These are phyloP conservation scores for Gymnothorax reevesii DNA, from an alignment of 2,797 vertebrate species.

Conservation along the genomic window DNA sequence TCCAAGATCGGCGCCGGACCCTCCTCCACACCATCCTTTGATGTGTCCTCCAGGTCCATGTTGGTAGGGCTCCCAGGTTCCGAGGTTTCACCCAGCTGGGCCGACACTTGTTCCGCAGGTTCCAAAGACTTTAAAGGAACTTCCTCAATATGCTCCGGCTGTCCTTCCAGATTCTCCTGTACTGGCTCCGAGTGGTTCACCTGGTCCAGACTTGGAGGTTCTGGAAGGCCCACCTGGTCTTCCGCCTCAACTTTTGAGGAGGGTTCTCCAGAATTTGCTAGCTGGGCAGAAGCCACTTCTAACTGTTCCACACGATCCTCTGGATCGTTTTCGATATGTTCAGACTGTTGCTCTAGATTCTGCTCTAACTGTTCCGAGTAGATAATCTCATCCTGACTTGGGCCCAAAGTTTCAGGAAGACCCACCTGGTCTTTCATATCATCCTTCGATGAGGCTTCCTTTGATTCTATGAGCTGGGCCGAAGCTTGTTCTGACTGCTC, in stretches of 20 bases:
- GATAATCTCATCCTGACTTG: too few relatives aligned
- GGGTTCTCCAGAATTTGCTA: not conserved
- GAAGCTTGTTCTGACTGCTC: too few relatives aligned
- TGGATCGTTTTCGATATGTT: slow-evolving; percentile 9
- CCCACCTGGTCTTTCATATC: not conserved
- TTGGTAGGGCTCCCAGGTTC: slow-evolving; percentile 72
- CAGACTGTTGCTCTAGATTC: too few relatives aligned
- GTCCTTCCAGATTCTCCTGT: slow-evolving; percentile 51
- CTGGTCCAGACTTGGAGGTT: slow-evolving; percentile 32
- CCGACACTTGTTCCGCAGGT: slow-evolving; percentile 60
- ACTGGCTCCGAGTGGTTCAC: slow-evolving; percentile 58
- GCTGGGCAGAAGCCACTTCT: not conserved
- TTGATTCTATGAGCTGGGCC: too few relatives aligned
- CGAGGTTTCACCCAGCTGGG: slow-evolving; percentile 56
- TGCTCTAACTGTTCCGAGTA: too few relatives aligned
- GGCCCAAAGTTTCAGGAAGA: slow-evolving; percentile 39
- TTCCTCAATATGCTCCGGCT: slow-evolving; percentile 28
- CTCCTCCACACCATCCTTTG: slow-evolving; percentile 72
- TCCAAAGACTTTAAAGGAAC: slow-evolving; percentile 51
- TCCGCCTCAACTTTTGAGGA: not conserved
- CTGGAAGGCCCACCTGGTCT: slow-evolving; percentile 34
- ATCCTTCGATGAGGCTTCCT: not conserved
- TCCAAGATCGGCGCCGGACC: slow-evolving; percentile 67
- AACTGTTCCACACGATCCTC: slow-evolving; percentile 23
- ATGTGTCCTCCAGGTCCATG: slow-evolving; percentile 75